phyloP scores from a whole-genome alignment of 2,888 invertebrate genomes.

The Esperia sulphurella region DNA sequence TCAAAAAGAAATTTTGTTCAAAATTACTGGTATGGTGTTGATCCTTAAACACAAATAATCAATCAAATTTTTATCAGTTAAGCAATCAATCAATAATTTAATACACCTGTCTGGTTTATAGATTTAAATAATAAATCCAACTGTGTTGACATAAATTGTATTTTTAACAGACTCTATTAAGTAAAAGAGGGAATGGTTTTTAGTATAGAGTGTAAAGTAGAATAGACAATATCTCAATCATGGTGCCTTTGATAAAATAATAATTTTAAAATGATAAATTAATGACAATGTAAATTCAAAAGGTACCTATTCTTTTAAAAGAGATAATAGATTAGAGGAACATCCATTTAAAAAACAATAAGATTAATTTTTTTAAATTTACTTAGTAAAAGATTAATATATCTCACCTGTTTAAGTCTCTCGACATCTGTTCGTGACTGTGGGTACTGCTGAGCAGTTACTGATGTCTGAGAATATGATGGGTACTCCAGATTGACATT shows the following conservation, averaged over 20 bases:
- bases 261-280: too few relatives aligned
- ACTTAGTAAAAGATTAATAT: background rate
- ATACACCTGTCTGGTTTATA: too few relatives aligned
- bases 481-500: conserved; percentile 77
- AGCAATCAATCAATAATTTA: background rate
- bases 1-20: too few relatives aligned
- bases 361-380: conserved; percentile 5
- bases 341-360: background rate
- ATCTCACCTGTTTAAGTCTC: conserved; percentile 67
- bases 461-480: conserved; percentile 52
- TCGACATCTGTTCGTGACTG: conserved; percentile 69
- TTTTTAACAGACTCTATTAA: too few relatives aligned
- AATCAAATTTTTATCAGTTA: conserved; percentile 1
- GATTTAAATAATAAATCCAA: too few relatives aligned
- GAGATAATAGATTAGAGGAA: conserved; percentile 3
- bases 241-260: too few relatives aligned
- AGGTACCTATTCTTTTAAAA: too few relatives aligned
- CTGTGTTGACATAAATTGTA: too few relatives aligned
- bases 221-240: too few relatives aligned
- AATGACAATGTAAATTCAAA: too few relatives aligned
- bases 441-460: conserved; percentile 29
- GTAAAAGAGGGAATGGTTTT: too few relatives aligned
- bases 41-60: background rate
- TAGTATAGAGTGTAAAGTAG: too few relatives aligned
- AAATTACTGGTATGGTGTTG: background rate